Evolutionary conservation across 2,797 vertebrate genomes (phyloP).

Genomic region (Crocidura indochinensis): DNA sequence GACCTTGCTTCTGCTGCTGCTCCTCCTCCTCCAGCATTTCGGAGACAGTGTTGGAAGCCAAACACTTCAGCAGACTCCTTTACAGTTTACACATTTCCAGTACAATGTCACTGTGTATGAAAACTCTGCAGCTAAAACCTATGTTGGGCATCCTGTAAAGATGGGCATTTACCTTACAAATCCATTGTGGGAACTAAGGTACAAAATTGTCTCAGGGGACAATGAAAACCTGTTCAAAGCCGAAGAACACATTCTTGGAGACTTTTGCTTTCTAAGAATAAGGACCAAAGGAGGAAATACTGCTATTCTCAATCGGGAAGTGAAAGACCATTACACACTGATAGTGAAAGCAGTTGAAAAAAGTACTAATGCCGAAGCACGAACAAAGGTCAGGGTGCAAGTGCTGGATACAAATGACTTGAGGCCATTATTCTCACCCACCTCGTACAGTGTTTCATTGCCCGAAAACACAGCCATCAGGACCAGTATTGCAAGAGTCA

Average conservation of each 20-base stretch:
- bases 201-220: constrained; percentile 99
- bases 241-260: constrained; percentile 96
- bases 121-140: constrained; percentile 99
- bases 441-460: constrained; percentile 97
- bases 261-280: constrained; percentile 99
- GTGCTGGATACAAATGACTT: constrained; percentile 99
- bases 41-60: constrained; percentile 91
- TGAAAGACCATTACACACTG: constrained; percentile 97
- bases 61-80: constrained; percentile 88
- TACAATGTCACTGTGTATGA: constrained; percentile 98
- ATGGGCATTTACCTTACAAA: constrained; percentile 96
- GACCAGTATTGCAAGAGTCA: constrained; percentile 96
- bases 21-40: constrained; percentile 93
- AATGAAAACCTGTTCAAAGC: constrained; percentile 99
- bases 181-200: constrained; percentile 96
- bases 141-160: constrained; percentile 96
- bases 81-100: constrained; percentile 94
- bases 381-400: constrained; percentile 94
- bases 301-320: constrained; percentile 98
- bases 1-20: constrained; percentile 92
- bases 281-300: constrained; percentile 99
- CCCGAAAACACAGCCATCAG: constrained; percentile 97
- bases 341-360: constrained; percentile 96
- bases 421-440: constrained; percentile 98
- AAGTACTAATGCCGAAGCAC: constrained; percentile 93